These are phyloP conservation scores for Rallus crepitans DNA, from an alignment of 2,797 vertebrate genomes.

Conservation along the genomic window DNA sequence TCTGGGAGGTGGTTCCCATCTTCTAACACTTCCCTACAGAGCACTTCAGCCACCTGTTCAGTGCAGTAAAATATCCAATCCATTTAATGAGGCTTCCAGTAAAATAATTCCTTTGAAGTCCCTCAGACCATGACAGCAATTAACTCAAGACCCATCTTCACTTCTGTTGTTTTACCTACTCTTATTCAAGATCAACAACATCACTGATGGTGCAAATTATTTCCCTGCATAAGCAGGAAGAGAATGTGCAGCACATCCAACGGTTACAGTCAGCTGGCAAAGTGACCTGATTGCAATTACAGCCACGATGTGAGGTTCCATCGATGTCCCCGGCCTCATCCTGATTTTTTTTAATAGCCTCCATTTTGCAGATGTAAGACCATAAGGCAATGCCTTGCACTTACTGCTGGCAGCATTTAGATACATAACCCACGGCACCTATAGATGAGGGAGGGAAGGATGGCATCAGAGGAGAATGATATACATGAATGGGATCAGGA, in stretches of 20 bases:
- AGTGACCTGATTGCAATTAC: background rate
- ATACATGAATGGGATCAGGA: background rate
- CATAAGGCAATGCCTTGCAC: background rate
- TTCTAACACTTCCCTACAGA: background rate
- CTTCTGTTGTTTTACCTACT: slow-evolving; percentile 33
- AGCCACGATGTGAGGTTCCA: background rate
- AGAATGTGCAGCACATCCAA: background rate
- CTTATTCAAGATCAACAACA: slow-evolving; percentile 20
- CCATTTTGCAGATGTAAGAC: background rate
- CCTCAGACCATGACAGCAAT: slow-evolving; percentile 51
- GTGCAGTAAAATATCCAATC: background rate
- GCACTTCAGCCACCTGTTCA: background rate
- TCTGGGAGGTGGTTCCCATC: background rate
- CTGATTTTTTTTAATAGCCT: background rate
- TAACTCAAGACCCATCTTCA: slow-evolving; percentile 46
- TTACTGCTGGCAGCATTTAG: background rate
- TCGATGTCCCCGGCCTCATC: background rate
- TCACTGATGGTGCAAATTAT: slow-evolving; percentile 35
- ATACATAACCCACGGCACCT: rapidly evolving
- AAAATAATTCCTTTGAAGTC: slow-evolving; percentile 57
- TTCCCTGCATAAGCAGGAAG: background rate
- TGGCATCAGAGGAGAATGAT: background rate
- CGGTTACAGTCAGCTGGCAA: background rate
- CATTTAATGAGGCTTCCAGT: slow-evolving; percentile 4
- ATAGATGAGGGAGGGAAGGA: background rate